Conservation (phyloP, 2,113 vertebrate genomes). For the Grantiella picta region DNA sequence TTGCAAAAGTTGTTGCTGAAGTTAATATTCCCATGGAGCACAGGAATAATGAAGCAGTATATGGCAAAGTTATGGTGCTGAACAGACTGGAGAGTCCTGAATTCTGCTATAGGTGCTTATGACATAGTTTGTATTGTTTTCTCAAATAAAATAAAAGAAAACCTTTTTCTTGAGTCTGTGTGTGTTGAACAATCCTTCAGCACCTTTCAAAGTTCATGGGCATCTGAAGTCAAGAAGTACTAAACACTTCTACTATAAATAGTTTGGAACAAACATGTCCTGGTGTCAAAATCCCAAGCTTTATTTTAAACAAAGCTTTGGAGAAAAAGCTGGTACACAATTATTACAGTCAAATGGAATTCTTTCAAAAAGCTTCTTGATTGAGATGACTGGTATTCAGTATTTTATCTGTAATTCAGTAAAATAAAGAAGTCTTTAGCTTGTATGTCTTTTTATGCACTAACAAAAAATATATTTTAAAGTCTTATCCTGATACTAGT, state of each 20-base stretch:
- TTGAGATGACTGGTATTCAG: background rate
- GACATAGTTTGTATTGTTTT: background rate
- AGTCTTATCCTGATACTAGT: background rate
- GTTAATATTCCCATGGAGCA: background rate
- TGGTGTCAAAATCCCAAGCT: background rate
- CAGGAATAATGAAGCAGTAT: background rate
- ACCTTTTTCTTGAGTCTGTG: background rate
- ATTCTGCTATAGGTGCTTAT: background rate
- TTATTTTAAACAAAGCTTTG: background rate
- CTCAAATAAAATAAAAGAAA: background rate
- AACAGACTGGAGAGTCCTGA: background rate
- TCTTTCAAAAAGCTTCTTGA: background rate
- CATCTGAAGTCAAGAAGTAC: background rate
- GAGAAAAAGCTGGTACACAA: background rate
- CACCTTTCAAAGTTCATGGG: background rate
- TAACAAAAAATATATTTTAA: background rate
- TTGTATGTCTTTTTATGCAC: background rate
- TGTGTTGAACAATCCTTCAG: background rate
- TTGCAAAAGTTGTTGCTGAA: background rate
- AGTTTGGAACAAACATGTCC: background rate
- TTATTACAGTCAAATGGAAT: background rate
- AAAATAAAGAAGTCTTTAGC: background rate
- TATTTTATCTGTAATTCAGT: background rate
- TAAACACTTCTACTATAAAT: background rate
- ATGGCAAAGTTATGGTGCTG: background rate